These are phyloP conservation scores for Stercorarius parasiticus DNA, from an alignment of 2,113 vertebrate species.

Conservation along the genomic window DNA sequence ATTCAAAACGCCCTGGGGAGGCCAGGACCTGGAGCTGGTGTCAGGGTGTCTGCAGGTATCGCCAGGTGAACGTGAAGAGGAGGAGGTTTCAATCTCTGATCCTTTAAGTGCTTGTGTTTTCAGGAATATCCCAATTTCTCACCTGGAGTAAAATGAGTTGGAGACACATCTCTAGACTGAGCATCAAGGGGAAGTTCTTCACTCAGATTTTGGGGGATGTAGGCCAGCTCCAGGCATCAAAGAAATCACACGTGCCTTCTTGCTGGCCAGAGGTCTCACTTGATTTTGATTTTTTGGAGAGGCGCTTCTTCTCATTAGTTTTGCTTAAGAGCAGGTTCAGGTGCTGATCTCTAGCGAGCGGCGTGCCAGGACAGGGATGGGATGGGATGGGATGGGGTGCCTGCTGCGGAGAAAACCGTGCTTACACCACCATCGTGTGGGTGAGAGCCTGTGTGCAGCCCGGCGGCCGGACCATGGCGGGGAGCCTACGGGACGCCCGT, in stretches of 20 bases:
- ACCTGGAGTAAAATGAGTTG: not conserved
- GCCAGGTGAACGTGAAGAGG: not conserved
- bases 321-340: not conserved
- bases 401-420: not conserved
- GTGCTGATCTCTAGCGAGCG: not conserved
- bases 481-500: not conserved
- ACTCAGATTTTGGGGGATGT: not conserved
- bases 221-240: not conserved
- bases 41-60: not conserved
- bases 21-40: too few relatives aligned
- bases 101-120: not conserved
- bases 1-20: not conserved
- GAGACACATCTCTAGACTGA: not conserved
- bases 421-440: conserved; percentile 1
- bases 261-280: not conserved
- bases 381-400: rapidly evolving
- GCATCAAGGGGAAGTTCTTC: not conserved
- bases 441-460: not conserved
- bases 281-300: not conserved
- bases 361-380: rapidly evolving
- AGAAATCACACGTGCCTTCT: not conserved
- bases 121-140: not conserved
- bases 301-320: rapidly evolving
- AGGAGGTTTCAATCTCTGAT: not conserved
- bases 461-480: too few relatives aligned